phyloP scores from a whole-genome alignment of 2,797 vertebrate species.

The Natrix natrix region DNA sequence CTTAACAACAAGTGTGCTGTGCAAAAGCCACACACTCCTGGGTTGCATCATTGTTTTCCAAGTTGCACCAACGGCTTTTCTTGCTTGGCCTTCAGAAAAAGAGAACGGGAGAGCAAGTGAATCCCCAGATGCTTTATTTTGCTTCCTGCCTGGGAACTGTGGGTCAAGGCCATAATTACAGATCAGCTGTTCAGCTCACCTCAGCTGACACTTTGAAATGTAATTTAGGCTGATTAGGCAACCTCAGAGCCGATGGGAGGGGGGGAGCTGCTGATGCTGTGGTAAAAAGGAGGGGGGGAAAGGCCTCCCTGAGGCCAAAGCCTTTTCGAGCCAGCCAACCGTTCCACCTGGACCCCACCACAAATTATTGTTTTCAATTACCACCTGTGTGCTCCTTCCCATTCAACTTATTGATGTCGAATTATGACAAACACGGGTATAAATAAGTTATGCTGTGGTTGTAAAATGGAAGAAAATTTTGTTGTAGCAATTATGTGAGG shows the following conservation, averaged over 20 bases:
- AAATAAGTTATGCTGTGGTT: constrained; percentile 82
- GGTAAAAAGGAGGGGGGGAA: constrained; percentile 34
- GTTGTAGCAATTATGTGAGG: constrained; percentile 85
- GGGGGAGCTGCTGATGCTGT: background rate
- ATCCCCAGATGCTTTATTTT: background rate
- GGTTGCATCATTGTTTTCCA: background rate
- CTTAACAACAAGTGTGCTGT: background rate
- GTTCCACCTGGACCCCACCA: constrained; percentile 76
- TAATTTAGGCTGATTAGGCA: constrained; percentile 15
- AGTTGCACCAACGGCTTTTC: background rate
- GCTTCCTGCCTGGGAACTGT: background rate
- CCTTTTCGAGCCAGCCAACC: constrained; percentile 70
- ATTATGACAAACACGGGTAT: constrained; percentile 79
- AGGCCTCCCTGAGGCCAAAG: constrained; percentile 42
- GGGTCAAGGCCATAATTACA: constrained; percentile 1
- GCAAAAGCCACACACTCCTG: background rate
- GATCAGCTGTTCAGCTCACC: background rate
- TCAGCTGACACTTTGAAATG: constrained; percentile 17
- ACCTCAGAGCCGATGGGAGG: background rate
- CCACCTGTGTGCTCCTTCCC: constrained; percentile 81
- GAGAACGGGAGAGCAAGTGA: background rate
- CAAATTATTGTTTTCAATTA: constrained; percentile 82
- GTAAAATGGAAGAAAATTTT: constrained; percentile 83
- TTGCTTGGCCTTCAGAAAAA: background rate
- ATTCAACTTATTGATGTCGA: constrained; percentile 82